Base-by-base conservation (phyloP, 2,797 vertebrate species). In the Sphaeramia orbicularis region DNA sequence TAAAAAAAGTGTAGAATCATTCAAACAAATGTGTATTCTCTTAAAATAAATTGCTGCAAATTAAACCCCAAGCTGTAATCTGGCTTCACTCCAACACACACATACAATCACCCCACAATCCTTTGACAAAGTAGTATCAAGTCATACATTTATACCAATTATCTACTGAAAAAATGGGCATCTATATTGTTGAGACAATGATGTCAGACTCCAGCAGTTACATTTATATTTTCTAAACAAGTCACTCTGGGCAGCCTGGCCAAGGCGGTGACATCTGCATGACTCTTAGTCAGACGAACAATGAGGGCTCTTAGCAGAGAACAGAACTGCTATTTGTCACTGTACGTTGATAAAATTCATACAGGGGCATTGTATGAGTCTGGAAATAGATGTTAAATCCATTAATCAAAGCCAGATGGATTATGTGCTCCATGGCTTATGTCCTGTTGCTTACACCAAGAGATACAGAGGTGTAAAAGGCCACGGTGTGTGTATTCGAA, bases 261-360 rank as follows among this genome's bases (percentile, higher is more conserved):
- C 56, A 16, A 81, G 87, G 85, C 87, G 57, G 89, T 83, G 90
- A 91, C 91, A 91, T 91, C 89, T 90, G 86, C 89, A 87, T 75
- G 86, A 79, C 81, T 83, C 83, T 83, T 67, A 62, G 60, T 82
- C 74, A 57, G 74, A 53, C 70, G 83, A 91, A 93, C 91, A 92
- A 93, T 91, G 85, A 85, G 81, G 87, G 89, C 92, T 94, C 94
- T 95, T 92, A 92, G 86, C 59, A 74, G 90, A 89, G 86, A 92
- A 93, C 93, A 93, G 86, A 92, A 93, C 91, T 72, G 80, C 90
- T 92, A 94, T 93, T 93, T 94, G 89, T 94, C 91, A 94, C 92
- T 88, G 92, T 91, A 88, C 81, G 77, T 92, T 92, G 88, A 92
- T 92, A 89, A 92, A 89, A 93, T 91, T 91, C 89, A 91, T 93